phyloP scores from a whole-genome alignment of 2,797 vertebrate genomes.

The Xiphorhynchus erythropygius region DNA sequence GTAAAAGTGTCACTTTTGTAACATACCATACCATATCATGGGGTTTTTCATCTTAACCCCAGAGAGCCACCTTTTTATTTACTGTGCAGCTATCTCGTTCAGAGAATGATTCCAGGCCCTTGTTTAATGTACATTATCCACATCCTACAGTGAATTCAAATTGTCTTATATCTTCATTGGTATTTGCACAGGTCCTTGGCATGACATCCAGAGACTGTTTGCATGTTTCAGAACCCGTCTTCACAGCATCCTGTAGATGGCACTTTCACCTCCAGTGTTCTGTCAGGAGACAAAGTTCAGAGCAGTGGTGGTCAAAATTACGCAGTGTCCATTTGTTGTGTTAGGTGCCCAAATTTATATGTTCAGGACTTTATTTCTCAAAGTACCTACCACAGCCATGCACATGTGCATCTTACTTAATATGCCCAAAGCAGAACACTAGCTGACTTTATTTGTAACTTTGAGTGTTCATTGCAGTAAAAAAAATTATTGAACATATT shows the following conservation, averaged over 20 bases:
- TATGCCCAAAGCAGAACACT: not conserved
- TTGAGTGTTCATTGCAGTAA: not conserved
- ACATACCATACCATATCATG: not conserved
- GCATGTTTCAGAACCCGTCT: not conserved
- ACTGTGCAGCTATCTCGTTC: not conserved
- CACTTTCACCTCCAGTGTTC: not conserved
- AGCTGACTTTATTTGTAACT: not conserved
- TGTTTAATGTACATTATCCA: not conserved
- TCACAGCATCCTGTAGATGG: not conserved
- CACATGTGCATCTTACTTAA: not conserved
- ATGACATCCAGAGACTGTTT: not conserved
- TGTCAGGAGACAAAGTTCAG: not conserved
- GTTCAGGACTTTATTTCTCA: not conserved
- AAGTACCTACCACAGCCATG: not conserved
- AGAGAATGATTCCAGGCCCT: not conserved
- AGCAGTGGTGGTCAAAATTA: not conserved
- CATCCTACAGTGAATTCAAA: not conserved
- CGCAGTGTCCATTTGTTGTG: not conserved
- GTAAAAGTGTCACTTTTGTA: not conserved
- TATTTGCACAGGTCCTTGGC: not conserved
- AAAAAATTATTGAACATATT: not conserved
- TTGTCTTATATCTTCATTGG: not conserved
- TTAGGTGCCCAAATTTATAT: not conserved
- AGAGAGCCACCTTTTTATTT: not conserved
- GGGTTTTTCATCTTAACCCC: not conserved